Conservation (phyloP, 2,113 vertebrate genomes). For the human region GRCh38 chr7:8611001-8611500, state of each 20-base stretch:
- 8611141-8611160: neutral
- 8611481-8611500: neutral
- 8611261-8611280: neutral
- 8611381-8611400: neutral
- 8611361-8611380: conserved; percentile 11
- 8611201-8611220: neutral
- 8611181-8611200: neutral
- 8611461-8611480: neutral
- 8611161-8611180: neutral
- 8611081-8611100: neutral
- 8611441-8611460: neutral
- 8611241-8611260: neutral
- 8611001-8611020: neutral
- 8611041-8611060: neutral
- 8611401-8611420: neutral
- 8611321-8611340: neutral
- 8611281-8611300: neutral
- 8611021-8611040: neutral
- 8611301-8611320: neutral
- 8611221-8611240: neutral
- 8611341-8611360: neutral
- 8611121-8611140: neutral
- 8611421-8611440: neutral
- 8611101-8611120: neutral
- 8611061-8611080: neutral